phyloP scores from a whole-genome alignment of 2,113 vertebrate species.

The Semnopithecus entellus region DNA sequence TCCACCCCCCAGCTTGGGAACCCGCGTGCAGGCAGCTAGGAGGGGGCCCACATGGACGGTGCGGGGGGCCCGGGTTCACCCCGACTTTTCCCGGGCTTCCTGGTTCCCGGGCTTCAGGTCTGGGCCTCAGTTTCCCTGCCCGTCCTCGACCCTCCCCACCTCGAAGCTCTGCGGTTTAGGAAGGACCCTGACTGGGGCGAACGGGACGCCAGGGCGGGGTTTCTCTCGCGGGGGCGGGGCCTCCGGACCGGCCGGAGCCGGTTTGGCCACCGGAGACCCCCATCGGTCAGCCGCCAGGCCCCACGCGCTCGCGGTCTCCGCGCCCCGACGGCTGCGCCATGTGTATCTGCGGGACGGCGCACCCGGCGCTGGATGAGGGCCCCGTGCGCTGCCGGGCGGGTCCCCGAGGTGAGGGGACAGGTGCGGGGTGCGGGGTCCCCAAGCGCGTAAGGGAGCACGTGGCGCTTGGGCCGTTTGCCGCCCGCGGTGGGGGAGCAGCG shows the following conservation, averaged over 20 bases:
- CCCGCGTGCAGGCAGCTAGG: neutral
- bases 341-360: neutral
- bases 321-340: rapidly evolving
- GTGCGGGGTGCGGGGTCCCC: neutral
- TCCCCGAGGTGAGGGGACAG: neutral
- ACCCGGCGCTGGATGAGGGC: neutral
- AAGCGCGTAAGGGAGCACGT: neutral
- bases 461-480: neutral
- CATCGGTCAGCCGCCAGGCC: rapidly evolving
- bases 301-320: rapidly evolving
- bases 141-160: neutral
- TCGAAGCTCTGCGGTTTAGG: too few relatives aligned
- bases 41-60: neutral
- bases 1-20: rapidly evolving
- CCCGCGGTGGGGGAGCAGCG: neutral
- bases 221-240: neutral
- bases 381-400: rapidly evolving
- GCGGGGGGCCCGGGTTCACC: neutral
- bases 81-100: rapidly evolving
- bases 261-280: neutral
- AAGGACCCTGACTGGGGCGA: neutral
- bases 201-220: neutral
- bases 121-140: neutral
- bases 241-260: neutral
- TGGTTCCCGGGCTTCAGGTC: rapidly evolving